Conservation (phyloP, 53 echinoderm and acorn worm species). For the Actinopyga echinites region DNA sequence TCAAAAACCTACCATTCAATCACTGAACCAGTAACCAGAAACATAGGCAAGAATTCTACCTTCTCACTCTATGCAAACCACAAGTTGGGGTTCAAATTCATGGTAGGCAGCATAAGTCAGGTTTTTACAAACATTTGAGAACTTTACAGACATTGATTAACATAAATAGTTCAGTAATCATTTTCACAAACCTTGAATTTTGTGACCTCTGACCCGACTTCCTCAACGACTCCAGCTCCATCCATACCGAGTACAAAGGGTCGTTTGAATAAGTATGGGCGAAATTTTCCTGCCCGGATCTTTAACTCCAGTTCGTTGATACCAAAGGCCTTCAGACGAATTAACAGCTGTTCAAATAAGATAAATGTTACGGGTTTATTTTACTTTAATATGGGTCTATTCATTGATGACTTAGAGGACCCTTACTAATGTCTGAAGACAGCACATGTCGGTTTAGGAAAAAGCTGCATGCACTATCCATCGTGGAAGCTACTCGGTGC, state of each 20-base stretch:
- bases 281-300: conserved; percentile 37
- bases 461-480: neutral
- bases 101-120: no score
- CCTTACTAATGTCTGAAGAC: neutral
- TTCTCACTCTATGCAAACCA: no score
- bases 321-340: conserved; percentile 59
- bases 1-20: no score
- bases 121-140: no score
- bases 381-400: neutral
- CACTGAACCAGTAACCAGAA: no score
- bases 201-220: conserved; percentile 54
- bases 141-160: no score
- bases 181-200: conserved; percentile 48
- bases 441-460: neutral
- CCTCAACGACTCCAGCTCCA: conserved; percentile 70
- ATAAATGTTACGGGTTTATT: neutral
- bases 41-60: no score
- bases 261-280: conserved; percentile 17
- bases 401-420: no score
- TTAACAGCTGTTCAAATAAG: conserved; percentile 49
- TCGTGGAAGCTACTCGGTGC: neutral
- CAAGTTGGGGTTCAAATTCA: no score
- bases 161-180: no score
- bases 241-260: conserved; percentile 62
- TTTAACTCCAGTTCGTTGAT: conserved; percentile 62